phyloP scores from a whole-genome alignment of 2,113 vertebrate species.

The Laticauda laticaudata region DNA sequence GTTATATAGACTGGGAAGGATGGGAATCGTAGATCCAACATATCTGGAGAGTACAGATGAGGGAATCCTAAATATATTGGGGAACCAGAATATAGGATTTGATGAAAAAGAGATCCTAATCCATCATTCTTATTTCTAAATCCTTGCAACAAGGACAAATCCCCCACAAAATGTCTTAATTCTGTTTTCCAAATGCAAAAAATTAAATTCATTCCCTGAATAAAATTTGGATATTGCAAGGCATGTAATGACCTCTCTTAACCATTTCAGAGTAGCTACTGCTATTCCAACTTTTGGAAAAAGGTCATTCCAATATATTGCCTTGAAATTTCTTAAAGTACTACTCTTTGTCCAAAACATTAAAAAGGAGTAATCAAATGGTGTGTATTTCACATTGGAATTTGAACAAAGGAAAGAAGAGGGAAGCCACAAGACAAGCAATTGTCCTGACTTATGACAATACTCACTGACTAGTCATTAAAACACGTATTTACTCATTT shows the following conservation, averaged over 20 bases:
- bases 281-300: not conserved
- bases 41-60: not conserved
- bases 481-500: not conserved
- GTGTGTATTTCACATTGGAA: not conserved
- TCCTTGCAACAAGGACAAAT: not conserved
- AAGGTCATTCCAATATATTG: not conserved
- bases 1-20: not conserved
- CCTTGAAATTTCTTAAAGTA: not conserved
- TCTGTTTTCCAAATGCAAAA: not conserved
- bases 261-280: not conserved
- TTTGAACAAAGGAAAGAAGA: not conserved
- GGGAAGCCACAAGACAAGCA: not conserved
- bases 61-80: not conserved
- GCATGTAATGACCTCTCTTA: too few relatives aligned
- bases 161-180: not conserved
- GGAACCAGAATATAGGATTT: not conserved
- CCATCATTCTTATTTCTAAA: not conserved
- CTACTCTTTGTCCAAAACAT: not conserved
- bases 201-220: not conserved
- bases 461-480: not conserved
- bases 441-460: not conserved
- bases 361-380: not conserved
- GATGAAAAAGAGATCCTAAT: not conserved
- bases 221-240: not conserved
- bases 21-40: not conserved